phyloP scores from a whole-genome alignment of 2,113 vertebrate genomes.

The Pomatostomus ruficeps region DNA sequence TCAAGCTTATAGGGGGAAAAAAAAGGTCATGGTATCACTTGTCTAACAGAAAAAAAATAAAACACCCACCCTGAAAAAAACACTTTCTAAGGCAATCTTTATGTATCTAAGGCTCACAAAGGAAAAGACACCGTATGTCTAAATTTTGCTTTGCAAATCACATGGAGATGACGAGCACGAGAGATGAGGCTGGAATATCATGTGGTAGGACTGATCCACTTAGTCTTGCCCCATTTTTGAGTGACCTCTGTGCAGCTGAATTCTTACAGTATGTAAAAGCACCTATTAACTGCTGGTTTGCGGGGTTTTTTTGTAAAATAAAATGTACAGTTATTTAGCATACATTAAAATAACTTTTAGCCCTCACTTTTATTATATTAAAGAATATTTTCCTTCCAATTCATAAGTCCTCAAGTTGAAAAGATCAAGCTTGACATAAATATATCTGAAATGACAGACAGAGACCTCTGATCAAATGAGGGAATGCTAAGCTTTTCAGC shows the following conservation, averaged over 20 bases:
- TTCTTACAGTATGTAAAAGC: background rate
- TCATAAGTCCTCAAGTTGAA: background rate
- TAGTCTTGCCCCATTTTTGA: background rate
- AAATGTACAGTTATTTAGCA: background rate
- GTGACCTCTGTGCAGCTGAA: background rate
- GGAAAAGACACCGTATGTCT: background rate
- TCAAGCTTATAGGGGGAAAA: background rate
- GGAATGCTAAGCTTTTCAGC: background rate
- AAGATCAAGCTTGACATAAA: slow-evolving; percentile 7
- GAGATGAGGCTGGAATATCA: background rate
- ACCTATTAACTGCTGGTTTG: background rate
- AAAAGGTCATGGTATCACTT: background rate
- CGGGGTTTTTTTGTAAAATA: background rate
- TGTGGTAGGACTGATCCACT: background rate
- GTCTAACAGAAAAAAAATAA: background rate
- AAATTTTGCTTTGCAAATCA: background rate
- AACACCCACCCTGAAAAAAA: background rate
- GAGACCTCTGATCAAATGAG: slow-evolving; percentile 12
- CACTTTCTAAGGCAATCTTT: background rate
- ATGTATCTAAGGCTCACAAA: background rate
- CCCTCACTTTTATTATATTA: background rate
- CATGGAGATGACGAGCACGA: background rate
- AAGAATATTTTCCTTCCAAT: background rate
- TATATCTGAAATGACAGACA: slow-evolving; percentile 17
- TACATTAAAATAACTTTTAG: background rate